Evolutionary conservation across 2,888 invertebrate genomes (phyloP).

Genomic region (Drosophila nigricruria): DNA sequence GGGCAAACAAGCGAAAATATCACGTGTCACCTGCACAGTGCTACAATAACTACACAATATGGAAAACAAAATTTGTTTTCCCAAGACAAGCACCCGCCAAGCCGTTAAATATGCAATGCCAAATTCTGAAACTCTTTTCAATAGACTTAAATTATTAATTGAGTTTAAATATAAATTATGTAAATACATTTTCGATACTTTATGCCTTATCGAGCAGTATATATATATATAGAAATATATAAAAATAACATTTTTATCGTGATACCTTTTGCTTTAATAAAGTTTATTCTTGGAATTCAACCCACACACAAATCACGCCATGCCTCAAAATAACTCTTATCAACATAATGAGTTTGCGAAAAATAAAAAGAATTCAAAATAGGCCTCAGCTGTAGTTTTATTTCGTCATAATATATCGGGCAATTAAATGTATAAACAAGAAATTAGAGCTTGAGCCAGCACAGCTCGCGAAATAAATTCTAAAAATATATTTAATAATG

Average conservation of each 20-base stretch:
- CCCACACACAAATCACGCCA: background rate
- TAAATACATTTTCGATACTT: background rate
- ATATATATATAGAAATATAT: background rate
- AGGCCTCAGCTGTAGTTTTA: too few relatives aligned
- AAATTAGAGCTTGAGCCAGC: background rate
- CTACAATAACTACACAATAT: background rate
- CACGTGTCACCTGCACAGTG: slow-evolving; percentile 7
- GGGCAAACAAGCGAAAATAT: slow-evolving; percentile 1
- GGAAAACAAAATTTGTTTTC: background rate
- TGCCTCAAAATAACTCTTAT: slow-evolving; percentile 2
- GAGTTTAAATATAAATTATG: background rate
- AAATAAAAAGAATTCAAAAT: background rate
- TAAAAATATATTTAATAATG: background rate
- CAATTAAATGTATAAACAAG: too few relatives aligned
- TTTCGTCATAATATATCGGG: background rate
- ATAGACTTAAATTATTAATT: background rate
- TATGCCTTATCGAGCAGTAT: background rate
- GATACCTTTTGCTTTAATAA: background rate
- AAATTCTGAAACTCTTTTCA: background rate
- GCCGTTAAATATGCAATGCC: slow-evolving; percentile 32
- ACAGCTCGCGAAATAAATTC: background rate
- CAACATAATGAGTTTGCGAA: background rate
- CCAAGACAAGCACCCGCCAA: slow-evolving; percentile 3
- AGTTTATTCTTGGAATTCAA: background rate
- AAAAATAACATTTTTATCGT: background rate